Percentiles rank a stretch among this genome's conserved stretches.
Evolutionary conservation across 2,113 vertebrate genomes (phyloP).

Genomic region (Peromyscus californicus): DNA sequence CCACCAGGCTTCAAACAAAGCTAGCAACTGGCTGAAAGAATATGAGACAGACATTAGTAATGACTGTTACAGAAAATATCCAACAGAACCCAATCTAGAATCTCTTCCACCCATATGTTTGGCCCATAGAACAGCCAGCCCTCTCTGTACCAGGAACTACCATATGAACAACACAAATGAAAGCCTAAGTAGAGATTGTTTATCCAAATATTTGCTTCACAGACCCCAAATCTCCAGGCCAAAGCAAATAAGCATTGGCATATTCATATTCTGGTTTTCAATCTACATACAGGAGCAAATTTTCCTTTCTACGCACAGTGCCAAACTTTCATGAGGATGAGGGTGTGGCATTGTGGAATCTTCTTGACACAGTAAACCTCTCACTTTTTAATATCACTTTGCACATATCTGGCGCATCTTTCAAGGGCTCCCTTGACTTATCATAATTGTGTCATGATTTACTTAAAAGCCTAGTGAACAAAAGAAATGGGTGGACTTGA

Average conservation of each 20-base stretch:
- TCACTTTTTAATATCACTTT: conserved; percentile 50
- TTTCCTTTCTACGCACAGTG: neutral
- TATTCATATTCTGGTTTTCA: neutral
- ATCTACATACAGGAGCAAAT: neutral
- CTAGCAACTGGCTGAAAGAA: too few species aligned
- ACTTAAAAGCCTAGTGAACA: conserved; percentile 57
- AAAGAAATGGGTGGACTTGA: conserved; percentile 39
- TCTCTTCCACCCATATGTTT: neutral
- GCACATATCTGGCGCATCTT: neutral
- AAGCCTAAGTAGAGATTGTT: neutral
- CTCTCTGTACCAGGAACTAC: neutral
- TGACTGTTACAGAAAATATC: neutral
- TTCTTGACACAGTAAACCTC: conserved; percentile 37
- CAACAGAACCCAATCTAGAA: neutral
- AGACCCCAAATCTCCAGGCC: neutral
- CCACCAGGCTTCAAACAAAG: neutral
- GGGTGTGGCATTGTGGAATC: neutral
- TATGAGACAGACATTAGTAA: neutral
- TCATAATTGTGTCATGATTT: conserved; percentile 41
- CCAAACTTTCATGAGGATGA: conserved; percentile 16
- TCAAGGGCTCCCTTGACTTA: conserved; percentile 31
- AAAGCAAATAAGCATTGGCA: neutral
- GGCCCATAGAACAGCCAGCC: neutral
- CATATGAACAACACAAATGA: neutral
- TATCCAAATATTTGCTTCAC: neutral